Conservation (phyloP, 2,888 invertebrate species). For the Drosophila neotestacea region DNA sequence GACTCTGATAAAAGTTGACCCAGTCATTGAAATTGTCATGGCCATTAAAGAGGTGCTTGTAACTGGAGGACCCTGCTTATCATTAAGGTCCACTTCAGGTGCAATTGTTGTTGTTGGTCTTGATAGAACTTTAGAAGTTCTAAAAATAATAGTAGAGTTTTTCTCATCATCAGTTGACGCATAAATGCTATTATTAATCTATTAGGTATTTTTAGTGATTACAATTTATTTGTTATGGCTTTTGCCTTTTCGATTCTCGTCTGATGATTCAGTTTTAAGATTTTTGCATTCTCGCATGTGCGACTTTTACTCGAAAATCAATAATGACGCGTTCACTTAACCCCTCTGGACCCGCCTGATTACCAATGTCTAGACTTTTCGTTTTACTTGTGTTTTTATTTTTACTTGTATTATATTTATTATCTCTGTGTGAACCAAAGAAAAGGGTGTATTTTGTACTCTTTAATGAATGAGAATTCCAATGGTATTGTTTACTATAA, state of each 20-base stretch:
- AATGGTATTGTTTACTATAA: no score
- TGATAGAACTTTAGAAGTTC: not conserved
- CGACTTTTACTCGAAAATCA: slow-evolving; percentile 25
- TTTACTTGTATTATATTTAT: not conserved
- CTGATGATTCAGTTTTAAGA: slow-evolving; percentile 38
- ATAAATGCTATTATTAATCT: not conserved
- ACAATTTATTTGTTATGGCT: not conserved
- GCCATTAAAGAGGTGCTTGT: slow-evolving; percentile 11
- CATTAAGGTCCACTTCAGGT: slow-evolving; percentile 23
- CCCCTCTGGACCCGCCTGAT: not conserved
- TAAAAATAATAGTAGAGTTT: not conserved
- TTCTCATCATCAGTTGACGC: not conserved
- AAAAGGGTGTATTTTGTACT: no score
- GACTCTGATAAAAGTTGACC: slow-evolving; percentile 43
- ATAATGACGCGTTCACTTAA: slow-evolving; percentile 14
- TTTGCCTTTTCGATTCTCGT: not conserved
- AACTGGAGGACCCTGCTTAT: slow-evolving; percentile 23
- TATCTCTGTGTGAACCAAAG: no score
- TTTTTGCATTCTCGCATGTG: slow-evolving; percentile 1
- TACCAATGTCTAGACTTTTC: slow-evolving; percentile 9
- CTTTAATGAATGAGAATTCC: no score
- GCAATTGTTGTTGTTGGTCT: not conserved
- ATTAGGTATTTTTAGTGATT: not conserved
- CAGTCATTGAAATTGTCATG: slow-evolving; percentile 20
- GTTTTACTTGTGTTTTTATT: not conserved